Conservation (phyloP, 1,140 invertebrate species). For the Conopomorpha cramerella region DNA sequence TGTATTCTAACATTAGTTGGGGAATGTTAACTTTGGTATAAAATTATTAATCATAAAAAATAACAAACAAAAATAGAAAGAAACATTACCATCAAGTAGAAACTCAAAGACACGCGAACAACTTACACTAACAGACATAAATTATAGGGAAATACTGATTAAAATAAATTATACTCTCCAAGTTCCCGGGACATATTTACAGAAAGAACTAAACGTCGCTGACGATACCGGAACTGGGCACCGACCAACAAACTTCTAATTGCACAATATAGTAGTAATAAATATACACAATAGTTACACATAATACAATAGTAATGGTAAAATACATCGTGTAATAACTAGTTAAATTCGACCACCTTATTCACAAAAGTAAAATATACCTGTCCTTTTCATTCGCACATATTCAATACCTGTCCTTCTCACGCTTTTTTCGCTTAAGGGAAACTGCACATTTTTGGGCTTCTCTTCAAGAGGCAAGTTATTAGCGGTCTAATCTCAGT, state of each 20-base stretch:
- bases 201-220: too few species aligned
- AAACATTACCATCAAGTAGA: too few species aligned
- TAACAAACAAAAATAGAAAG: constrained; percentile 56
- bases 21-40: constrained; percentile 61
- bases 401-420: neutral
- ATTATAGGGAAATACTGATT: constrained; percentile 57
- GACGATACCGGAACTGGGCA: too few species aligned
- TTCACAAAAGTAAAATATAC: neutral
- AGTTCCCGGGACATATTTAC: constrained; percentile 42
- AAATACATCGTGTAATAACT: neutral
- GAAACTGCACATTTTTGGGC: too few species aligned
- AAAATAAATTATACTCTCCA: constrained; percentile 46
- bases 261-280: constrained; percentile 6
- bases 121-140: constrained; percentile 45
- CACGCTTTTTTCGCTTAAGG: too few species aligned
- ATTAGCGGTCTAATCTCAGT: too few species aligned
- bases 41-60: constrained; percentile 58
- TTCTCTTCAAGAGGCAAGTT: too few species aligned
- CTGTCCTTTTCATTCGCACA: neutral
- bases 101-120: constrained; percentile 49
- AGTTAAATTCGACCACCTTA: neutral
- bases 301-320: neutral
- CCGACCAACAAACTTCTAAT: constrained; percentile 29
- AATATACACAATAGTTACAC: neutral
- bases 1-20: constrained; percentile 22